phyloP scores from a whole-genome alignment of 2,797 vertebrate genomes.

The Echiichthys vipera region DNA sequence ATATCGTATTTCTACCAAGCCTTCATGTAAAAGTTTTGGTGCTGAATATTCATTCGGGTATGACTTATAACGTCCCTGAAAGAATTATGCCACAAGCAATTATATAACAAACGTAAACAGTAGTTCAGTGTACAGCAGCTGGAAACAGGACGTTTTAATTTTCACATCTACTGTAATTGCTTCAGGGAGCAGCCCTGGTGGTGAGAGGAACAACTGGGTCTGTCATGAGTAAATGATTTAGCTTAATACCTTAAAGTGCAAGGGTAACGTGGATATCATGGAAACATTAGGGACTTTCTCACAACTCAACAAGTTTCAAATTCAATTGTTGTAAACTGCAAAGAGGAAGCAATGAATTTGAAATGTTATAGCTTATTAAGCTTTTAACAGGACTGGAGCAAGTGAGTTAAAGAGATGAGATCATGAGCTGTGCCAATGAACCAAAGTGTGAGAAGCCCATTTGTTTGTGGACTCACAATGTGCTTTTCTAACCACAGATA shows the following conservation, averaged over 20 bases:
- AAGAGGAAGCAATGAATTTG: not conserved
- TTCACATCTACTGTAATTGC: conserved; percentile 32
- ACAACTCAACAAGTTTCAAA: not conserved
- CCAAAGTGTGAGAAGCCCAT: not conserved
- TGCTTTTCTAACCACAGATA: not conserved
- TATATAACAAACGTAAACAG: conserved; percentile 62
- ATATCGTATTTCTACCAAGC: conserved; percentile 62
- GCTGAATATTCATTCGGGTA: conserved; percentile 65
- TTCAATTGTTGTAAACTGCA: not conserved
- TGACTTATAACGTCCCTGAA: conserved; percentile 28
- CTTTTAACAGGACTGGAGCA: not conserved
- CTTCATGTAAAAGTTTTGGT: conserved; percentile 57
- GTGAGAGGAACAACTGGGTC: conserved; percentile 13
- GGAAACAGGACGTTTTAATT: conserved; percentile 27
- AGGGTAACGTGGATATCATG: not conserved
- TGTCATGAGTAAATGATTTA: conserved; percentile 23
- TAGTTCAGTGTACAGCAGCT: conserved; percentile 17
- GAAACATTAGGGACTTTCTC: not conserved
- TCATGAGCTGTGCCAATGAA: conserved; percentile 20
- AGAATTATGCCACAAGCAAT: conserved; percentile 57
- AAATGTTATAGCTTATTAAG: not conserved
- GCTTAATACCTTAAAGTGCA: conserved; percentile 24
- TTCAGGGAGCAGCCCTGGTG: conserved; percentile 30
- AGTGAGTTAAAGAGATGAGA: not conserved
- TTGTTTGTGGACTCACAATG: conserved; percentile 14